Evolutionary conservation across 2,113 vertebrate species (phyloP).

Genomic region (Antechinus stuartii): DNA sequence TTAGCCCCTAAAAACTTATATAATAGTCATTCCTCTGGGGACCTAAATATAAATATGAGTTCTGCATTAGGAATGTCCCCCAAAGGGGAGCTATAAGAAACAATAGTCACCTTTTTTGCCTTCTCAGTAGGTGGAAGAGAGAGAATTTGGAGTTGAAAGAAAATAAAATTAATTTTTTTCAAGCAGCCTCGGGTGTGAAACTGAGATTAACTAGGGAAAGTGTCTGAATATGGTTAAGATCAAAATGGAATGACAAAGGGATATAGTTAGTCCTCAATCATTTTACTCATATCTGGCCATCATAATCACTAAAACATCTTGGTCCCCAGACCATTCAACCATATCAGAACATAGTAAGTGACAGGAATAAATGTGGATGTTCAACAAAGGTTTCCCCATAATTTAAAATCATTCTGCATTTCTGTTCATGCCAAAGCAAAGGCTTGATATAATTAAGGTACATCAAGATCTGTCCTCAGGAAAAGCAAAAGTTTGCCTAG

Average conservation of each 20-base stretch:
- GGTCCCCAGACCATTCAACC: neutral
- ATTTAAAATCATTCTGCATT: slow-evolving; percentile 24
- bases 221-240: neutral
- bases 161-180: neutral
- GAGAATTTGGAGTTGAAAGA: neutral
- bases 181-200: neutral
- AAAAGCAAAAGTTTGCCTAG: neutral
- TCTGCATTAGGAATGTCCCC: neutral
- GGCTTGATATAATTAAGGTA: neutral
- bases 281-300: neutral
- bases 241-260: neutral
- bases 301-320: slow-evolving; percentile 19
- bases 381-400: slow-evolving; percentile 3
- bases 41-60: neutral
- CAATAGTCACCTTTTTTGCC: neutral
- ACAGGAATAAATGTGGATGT: neutral
- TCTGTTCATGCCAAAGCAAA: slow-evolving; percentile 11
- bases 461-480: slow-evolving; percentile 16
- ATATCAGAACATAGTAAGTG: slow-evolving; percentile 4
- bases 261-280: neutral
- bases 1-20: neutral
- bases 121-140: neutral
- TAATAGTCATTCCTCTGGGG: neutral
- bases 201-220: slow-evolving; percentile 5
- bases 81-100: neutral